These are phyloP conservation scores for Apogon talboti DNA, from an alignment of 2,797 vertebrate species.

Conservation along the genomic window DNA sequence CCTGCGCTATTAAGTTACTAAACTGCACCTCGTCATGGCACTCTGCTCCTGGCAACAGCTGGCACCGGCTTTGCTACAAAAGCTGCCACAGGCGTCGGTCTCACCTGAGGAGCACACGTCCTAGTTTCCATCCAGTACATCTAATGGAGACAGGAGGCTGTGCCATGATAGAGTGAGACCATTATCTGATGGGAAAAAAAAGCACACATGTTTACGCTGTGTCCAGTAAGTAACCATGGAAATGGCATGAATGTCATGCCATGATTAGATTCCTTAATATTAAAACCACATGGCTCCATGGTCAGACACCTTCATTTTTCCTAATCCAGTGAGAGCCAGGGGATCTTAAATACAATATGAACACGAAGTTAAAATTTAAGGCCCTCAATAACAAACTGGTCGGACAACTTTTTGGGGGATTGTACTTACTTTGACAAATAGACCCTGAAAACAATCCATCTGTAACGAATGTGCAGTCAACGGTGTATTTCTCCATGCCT, in stretches of 20 bases:
- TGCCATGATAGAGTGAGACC: conserved; percentile 25
- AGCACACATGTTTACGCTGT: conserved; percentile 23
- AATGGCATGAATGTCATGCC: conserved; percentile 48
- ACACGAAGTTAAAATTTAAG: conserved; percentile 3
- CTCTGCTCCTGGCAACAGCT: conserved; percentile 36
- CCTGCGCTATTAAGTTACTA: conserved; percentile 50
- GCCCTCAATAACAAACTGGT: conserved; percentile 28
- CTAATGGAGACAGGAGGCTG: conserved; percentile 28
- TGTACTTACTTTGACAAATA: conserved; percentile 26
- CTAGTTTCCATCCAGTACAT: conserved; percentile 44
- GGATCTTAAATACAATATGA: conserved; percentile 12
- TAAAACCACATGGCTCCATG: conserved; percentile 49
- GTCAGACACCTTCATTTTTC: conserved; percentile 34
- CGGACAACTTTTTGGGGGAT: neutral
- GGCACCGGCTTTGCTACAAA: conserved; percentile 25
- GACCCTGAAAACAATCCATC: conserved; percentile 10
- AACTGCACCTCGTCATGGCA: conserved; percentile 43
- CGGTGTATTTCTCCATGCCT: conserved; percentile 24
- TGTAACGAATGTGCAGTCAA: conserved; percentile 29
- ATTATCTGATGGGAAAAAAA: conserved; percentile 22
- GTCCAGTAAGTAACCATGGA: conserved; percentile 56
- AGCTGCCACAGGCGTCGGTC: conserved; percentile 40
- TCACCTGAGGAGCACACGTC: conserved; percentile 49
- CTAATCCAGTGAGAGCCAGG: conserved; percentile 21
- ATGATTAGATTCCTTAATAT: conserved; percentile 48